These are phyloP conservation scores for Clupea harengus DNA, from an alignment of 2,113 vertebrate species.

Conservation along the genomic window DNA sequence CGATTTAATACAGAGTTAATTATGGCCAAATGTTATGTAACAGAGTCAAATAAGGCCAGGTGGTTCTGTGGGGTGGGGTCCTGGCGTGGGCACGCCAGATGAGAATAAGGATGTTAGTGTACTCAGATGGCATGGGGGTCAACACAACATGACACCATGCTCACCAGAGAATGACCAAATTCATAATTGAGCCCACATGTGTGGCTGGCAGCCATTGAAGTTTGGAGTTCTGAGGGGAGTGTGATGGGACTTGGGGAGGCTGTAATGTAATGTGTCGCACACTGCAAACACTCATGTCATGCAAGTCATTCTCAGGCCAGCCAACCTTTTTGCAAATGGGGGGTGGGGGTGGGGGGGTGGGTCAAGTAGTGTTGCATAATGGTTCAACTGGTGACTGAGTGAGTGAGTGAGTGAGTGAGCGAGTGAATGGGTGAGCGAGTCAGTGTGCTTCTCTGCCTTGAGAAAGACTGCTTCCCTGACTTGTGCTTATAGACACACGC, in stretches of 20 bases:
- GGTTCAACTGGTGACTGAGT: slow-evolving; percentile 4
- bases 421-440: not conserved
- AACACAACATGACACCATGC: slow-evolving; percentile 58
- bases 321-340: slow-evolving; percentile 17
- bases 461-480: not conserved
- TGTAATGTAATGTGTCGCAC: slow-evolving; percentile 45
- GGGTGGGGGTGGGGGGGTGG: not conserved
- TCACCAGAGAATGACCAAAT: slow-evolving; percentile 62
- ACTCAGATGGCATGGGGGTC: not conserved
- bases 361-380: slow-evolving; percentile 21
- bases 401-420: not conserved
- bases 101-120: slow-evolving; percentile 26
- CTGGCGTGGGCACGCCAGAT: slow-evolving; percentile 17
- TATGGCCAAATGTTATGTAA: slow-evolving; percentile 39
- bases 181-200: slow-evolving; percentile 67
- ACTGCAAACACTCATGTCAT: slow-evolving; percentile 36
- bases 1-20: slow-evolving; percentile 29
- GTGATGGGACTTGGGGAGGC: slow-evolving; percentile 42
- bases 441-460: not conserved
- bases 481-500: not conserved
- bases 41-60: not conserved
- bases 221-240: slow-evolving; percentile 37
- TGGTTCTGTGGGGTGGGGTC: slow-evolving; percentile 17
- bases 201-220: slow-evolving; percentile 13
- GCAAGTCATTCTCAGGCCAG: slow-evolving; percentile 17